These are phyloP conservation scores for Halcyon chelicuti DNA, from an alignment of 2,797 vertebrate species.

Conservation along the genomic window DNA sequence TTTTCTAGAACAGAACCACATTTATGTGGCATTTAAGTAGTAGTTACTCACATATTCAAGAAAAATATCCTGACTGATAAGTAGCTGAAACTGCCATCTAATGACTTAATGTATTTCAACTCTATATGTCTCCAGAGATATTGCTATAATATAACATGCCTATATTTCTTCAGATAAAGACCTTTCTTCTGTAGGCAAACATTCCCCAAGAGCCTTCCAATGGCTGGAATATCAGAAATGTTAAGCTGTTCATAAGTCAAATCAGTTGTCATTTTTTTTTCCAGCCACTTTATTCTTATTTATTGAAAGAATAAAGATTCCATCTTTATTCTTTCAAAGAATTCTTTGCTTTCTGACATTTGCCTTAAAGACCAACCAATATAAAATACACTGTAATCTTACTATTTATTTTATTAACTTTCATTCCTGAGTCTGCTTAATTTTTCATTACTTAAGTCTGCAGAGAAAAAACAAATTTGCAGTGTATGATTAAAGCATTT, in stretches of 20 bases:
- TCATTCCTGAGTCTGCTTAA: slow-evolving; percentile 21
- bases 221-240: neutral
- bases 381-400: neutral
- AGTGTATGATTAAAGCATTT: neutral
- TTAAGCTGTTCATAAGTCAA: neutral
- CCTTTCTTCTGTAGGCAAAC: neutral
- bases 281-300: too few relatives aligned
- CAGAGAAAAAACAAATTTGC: slow-evolving; percentile 54
- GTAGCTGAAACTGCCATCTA: neutral
- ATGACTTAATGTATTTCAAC: neutral
- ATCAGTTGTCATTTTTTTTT: neutral
- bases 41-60: neutral
- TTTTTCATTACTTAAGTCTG: slow-evolving; percentile 42
- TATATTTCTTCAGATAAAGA: neutral
- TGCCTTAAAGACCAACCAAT: neutral
- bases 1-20: neutral
- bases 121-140: neutral
- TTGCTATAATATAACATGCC: neutral
- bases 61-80: neutral
- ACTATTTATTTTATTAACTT: slow-evolving; percentile 46
- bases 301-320: too few relatives aligned
- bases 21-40: neutral
- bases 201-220: neutral
- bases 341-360: neutral
- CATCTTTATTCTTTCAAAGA: slow-evolving; percentile 7